Conservation (phyloP, 2,797 vertebrate genomes). For the Gambelia wislizenii region DNA sequence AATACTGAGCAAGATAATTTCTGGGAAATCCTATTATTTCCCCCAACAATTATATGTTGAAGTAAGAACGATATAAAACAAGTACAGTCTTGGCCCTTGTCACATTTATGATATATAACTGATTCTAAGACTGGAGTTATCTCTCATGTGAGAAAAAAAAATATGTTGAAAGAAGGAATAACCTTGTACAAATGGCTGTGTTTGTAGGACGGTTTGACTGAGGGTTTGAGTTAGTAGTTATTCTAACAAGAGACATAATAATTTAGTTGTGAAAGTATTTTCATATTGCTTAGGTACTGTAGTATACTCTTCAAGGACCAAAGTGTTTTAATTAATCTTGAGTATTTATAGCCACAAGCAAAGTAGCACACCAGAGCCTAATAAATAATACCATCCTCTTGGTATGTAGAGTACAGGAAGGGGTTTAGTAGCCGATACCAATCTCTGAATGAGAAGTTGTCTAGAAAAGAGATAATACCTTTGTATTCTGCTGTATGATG, state of each 20-base stretch:
- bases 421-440: background rate
- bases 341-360: slow-evolving; percentile 16
- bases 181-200: background rate
- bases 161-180: background rate
- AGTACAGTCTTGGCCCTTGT: background rate
- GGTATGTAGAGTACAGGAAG: background rate
- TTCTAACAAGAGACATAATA: background rate
- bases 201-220: background rate
- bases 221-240: background rate
- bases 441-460: slow-evolving; percentile 3
- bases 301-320: slow-evolving; percentile 11
- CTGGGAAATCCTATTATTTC: background rate
- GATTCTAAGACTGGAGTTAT: background rate
- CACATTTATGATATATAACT: background rate
- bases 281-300: background rate
- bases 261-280: background rate
- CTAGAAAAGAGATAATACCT: background rate
- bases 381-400: slow-evolving; percentile 21
- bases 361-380: background rate
- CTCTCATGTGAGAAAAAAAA: background rate
- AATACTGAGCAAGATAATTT: background rate
- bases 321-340: slow-evolving; percentile 32
- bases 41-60: background rate
- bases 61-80: background rate
- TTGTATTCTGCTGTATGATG: slow-evolving; percentile 2